Percentiles rank a stretch among this genome's conserved stretches.
These are phyloP conservation scores for Dicranocentrus wangi DNA, from an alignment of 2,888 invertebrate genomes.

Conservation along the genomic window DNA sequence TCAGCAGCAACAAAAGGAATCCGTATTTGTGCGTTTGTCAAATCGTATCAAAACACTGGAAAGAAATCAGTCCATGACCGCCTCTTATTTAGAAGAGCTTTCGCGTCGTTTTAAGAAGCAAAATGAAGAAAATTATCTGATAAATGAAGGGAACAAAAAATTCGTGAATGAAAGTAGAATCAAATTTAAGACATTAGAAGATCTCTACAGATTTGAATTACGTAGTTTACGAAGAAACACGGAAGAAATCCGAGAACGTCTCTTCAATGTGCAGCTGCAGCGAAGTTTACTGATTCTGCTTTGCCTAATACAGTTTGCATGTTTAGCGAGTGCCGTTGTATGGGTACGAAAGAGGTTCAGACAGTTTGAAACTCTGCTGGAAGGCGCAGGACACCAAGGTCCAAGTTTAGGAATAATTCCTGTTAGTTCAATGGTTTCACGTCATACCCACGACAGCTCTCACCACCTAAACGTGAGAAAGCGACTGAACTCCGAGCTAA, in stretches of 20 bases:
- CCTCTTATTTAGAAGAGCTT: conserved; percentile 96
- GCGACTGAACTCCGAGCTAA: conserved; percentile 61
- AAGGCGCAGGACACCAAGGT: not conserved
- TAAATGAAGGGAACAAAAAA: conserved; percentile 64
- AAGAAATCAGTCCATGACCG: conserved; percentile 96
- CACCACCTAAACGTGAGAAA: conserved; percentile 41
- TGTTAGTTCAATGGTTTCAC: not conserved
- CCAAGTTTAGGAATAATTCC: not conserved
- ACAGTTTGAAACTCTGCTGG: conserved; percentile 37
- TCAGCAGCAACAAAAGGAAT: conserved; percentile 85
- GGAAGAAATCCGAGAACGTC: conserved; percentile 69
- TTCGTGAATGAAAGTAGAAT: conserved; percentile 69
- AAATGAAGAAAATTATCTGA: conserved; percentile 83
- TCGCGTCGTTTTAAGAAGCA: conserved; percentile 96
- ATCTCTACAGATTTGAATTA: conserved; percentile 62
- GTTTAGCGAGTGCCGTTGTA: conserved; percentile 45
- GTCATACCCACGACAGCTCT: conserved; percentile 20
- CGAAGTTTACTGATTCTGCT: conserved; percentile 70
- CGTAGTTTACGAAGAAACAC: conserved; percentile 67
- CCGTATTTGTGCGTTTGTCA: conserved; percentile 94
- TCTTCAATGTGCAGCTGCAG: conserved; percentile 72
- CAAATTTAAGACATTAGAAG: conserved; percentile 68
- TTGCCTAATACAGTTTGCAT: conserved; percentile 66
- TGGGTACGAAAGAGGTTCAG: conserved; percentile 59
- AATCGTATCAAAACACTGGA: conserved; percentile 96